phyloP scores from a whole-genome alignment of 2,113 vertebrate species.

The Ammodytes dubius region DNA sequence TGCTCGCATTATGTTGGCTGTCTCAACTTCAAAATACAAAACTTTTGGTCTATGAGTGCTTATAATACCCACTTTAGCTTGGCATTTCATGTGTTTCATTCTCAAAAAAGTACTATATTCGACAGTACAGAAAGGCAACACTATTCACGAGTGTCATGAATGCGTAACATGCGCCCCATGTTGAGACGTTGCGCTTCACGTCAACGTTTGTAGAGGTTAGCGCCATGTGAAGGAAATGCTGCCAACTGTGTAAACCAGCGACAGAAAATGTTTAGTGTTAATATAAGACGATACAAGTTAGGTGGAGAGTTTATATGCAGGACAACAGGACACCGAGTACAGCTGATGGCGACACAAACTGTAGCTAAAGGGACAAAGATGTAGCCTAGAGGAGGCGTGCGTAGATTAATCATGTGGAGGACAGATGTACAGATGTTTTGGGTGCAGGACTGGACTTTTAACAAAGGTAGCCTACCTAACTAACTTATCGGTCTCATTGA shows the following conservation, averaged over 20 bases:
- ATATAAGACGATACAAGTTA: neutral
- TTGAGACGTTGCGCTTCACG: neutral
- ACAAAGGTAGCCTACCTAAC: slow-evolving; percentile 61
- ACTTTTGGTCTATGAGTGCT: rapidly evolving
- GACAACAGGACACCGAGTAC: too few species aligned
- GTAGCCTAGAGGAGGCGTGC: neutral
- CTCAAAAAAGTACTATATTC: rapidly evolving
- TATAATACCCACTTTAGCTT: neutral
- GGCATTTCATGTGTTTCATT: rapidly evolving
- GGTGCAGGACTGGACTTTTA: slow-evolving; percentile 20
- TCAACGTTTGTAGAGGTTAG: neutral
- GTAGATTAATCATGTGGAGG: slow-evolving; percentile 59
- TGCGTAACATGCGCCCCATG: slow-evolving; percentile 42
- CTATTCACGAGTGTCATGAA: neutral
- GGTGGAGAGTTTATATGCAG: too few species aligned
- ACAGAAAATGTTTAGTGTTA: neutral
- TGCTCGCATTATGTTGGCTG: neutral
- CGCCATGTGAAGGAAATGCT: slow-evolving; percentile 3
- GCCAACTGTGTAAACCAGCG: neutral
- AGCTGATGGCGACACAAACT: neutral
- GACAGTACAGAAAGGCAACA: slow-evolving; percentile 18
- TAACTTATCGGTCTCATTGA: neutral
- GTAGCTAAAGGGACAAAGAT: neutral
- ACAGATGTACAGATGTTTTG: slow-evolving; percentile 30
- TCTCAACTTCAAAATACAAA: neutral